These are phyloP conservation scores for Corydoras maculifer DNA, from an alignment of 2,113 vertebrate genomes.

Conservation along the genomic window DNA sequence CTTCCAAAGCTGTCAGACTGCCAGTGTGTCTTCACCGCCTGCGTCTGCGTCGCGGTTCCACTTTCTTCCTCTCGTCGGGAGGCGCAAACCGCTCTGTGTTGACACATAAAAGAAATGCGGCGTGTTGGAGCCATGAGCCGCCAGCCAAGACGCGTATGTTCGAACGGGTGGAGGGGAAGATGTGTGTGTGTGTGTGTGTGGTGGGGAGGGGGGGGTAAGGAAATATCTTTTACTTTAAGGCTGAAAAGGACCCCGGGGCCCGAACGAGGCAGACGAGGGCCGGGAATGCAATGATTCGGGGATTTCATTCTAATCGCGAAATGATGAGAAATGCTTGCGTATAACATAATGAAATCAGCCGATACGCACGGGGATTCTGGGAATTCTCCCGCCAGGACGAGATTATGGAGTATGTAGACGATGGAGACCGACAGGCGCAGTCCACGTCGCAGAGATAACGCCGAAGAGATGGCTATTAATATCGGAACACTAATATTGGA, in stretches of 20 bases:
- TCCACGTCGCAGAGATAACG: no score
- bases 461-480: no score
- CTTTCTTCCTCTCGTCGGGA: constrained; percentile 10
- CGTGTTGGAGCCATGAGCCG: background rate
- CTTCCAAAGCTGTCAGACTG: constrained; percentile 24
- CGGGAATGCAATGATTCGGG: background rate
- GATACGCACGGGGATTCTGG: background rate
- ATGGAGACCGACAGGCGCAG: no score
- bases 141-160: background rate
- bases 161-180: background rate
- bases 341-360: background rate
- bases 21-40: background rate
- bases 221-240: no score
- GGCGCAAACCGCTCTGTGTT: constrained; percentile 1
- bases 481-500: no score
- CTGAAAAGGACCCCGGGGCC: no score
- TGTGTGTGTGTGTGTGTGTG: background rate
- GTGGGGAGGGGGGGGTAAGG: background rate
- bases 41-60: constrained; percentile 1
- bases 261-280: background rate
- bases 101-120: background rate
- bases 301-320: background rate
- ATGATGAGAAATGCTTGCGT: background rate
- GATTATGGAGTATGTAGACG: no score
- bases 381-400: background rate